phyloP scores from a whole-genome alignment of 2,797 vertebrate species.

The Ptychadena robeensis region DNA sequence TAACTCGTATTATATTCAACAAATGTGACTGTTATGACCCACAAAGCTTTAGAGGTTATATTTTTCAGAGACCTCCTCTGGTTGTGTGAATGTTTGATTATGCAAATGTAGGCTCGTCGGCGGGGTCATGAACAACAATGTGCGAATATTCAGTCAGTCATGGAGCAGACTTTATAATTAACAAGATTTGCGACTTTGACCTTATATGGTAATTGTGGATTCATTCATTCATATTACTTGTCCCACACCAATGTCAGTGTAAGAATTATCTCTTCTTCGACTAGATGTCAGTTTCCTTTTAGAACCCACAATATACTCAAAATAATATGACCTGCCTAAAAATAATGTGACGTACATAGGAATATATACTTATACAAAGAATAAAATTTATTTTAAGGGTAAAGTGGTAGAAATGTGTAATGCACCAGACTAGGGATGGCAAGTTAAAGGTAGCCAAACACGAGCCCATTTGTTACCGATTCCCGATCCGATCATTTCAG shows the following conservation, averaged over 20 bases:
- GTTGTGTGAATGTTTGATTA: slow-evolving; percentile 54
- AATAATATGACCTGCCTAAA: slow-evolving; percentile 22
- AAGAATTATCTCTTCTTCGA: slow-evolving; percentile 52
- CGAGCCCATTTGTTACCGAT: too few species aligned
- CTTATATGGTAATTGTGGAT: slow-evolving; percentile 52
- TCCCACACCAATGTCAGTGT: slow-evolving; percentile 52
- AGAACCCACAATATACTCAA: slow-evolving; percentile 8
- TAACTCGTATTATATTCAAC: slow-evolving; percentile 2
- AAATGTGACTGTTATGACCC: slow-evolving; percentile 4
- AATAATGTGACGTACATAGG: slow-evolving; percentile 37
- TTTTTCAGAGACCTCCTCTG: slow-evolving; percentile 21
- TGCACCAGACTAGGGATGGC: too few species aligned
- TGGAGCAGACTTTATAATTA: slow-evolving; percentile 47
- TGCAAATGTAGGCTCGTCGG: slow-evolving; percentile 33
- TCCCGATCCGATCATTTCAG: too few species aligned
- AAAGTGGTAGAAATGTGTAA: too few species aligned
- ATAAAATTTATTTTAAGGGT: too few species aligned
- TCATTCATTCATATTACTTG: slow-evolving; percentile 48
- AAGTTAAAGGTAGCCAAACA: too few species aligned
- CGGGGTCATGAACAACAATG: slow-evolving; percentile 29
- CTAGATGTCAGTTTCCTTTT: slow-evolving; percentile 41
- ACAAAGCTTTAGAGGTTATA: slow-evolving; percentile 31
- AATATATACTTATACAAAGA: too few species aligned
- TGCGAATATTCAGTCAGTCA: slow-evolving; percentile 27
- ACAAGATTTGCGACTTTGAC: slow-evolving; percentile 32